A percentile compares a stretch with the other conserved stretches of the same genome.
Evolutionary conservation across 2,888 invertebrate genomes (phyloP).

Genomic region (Lasiommata megera): DNA sequence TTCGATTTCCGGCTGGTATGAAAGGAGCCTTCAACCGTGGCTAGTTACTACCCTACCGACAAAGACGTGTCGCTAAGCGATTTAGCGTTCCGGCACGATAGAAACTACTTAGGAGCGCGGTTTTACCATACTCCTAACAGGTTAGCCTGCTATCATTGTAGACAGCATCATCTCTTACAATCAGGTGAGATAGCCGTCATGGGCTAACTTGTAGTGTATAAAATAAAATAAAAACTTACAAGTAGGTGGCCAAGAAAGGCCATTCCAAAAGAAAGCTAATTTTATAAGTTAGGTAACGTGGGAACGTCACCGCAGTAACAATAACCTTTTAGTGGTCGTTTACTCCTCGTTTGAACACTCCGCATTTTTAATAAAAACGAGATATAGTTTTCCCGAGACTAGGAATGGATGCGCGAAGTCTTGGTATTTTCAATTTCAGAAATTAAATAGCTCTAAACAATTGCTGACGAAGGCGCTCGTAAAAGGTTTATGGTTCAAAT

Average conservation of each 20-base stretch:
- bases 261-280: constrained; percentile 48
- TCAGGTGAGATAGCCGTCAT: too few species aligned
- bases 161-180: too few species aligned
- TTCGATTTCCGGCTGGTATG: too few species aligned
- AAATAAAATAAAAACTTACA: too few species aligned
- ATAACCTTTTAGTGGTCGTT: constrained; percentile 76
- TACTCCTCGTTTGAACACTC: constrained; percentile 70
- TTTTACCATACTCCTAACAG: too few species aligned
- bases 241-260: constrained; percentile 9
- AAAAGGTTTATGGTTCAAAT: constrained; percentile 20
- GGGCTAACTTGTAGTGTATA: too few species aligned
- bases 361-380: constrained; percentile 74
- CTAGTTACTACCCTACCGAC: too few species aligned
- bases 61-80: too few species aligned
- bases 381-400: constrained; percentile 69
- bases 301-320: constrained; percentile 75
- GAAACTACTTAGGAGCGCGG: too few species aligned
- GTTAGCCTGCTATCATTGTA: too few species aligned
- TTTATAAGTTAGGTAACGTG: constrained; percentile 75
- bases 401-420: constrained; percentile 45
- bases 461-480: constrained; percentile 34
- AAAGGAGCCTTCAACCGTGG: too few species aligned
- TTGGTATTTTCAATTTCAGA: constrained; percentile 65
- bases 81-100: too few species aligned
- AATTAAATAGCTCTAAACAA: constrained; percentile 52